Base-by-base conservation (phyloP, 1,140 invertebrate genomes). In the Trichoplusia ni region DNA sequence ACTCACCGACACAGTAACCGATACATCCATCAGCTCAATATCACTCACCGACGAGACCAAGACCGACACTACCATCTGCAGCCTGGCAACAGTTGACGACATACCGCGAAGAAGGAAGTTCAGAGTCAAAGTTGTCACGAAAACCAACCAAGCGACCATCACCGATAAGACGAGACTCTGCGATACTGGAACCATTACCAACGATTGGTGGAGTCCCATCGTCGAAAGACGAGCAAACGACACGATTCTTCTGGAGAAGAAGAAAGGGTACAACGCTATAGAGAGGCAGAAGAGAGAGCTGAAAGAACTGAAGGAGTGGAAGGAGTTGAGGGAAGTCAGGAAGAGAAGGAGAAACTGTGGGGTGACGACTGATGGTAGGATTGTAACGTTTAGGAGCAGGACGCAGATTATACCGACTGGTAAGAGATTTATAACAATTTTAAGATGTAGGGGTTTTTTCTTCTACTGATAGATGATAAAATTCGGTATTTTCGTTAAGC, bases 171-270 rank as follows among this genome's bases (percentile, higher is more conserved):
- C 67, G 2, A 65, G 13, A 0, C n/a, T 71, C 6, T 62, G 71
- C 33, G 66, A 82, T 35, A 67, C 69, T 2, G 78, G 74, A 16
- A 79, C 73, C 0, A 7, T 64, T 2, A 84, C 75, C 1, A 59
- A 66, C 13, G 81, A 84, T 56, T 84, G 81, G 81, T 84, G 81
- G 81, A 84, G 77, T 63, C 81, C 81, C 1, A 56, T 84, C 4
- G 31, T 73, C 0, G 77, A 84, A 59, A 77, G 47, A 56, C 79
- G 71, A 33, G 53, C 5, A 53, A 16, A 35, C 2, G 14, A 42
- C 25, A 7, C 46, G 13, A 64, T 47, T 16, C 9, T 7, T 4
- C 33, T 59, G 2, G 51, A 68, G 14, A 63, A 51, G 21, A 62
- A 51, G 40, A 21, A 38, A 42, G 31, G 21, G 1, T 31, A 29